Base-by-base conservation (phyloP, 2,888 invertebrate genomes). In the Parnassius apollo region DNA sequence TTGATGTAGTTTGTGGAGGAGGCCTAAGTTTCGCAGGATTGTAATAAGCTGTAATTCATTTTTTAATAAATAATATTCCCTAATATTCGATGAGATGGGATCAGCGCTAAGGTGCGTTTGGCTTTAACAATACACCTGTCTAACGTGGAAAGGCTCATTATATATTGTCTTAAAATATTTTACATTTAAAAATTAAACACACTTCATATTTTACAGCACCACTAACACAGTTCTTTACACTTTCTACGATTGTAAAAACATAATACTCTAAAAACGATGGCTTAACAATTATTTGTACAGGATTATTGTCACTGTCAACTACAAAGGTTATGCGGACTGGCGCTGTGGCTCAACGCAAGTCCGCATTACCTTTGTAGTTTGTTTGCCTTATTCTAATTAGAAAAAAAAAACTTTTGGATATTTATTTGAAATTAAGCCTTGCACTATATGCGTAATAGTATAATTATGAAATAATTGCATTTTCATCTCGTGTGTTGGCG, bases 231-330 rank as follows among this genome's bases (percentile, higher is more conserved):
- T n/a, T 12, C 7, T 12, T n/a, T n/a, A n/a, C 4, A 46, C 11
- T 11, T 7, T 11, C n/a, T 46, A n/a, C 8, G n/a, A 4, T 46
- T 3, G 12, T 46, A n/a, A n/a, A 46, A 46, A 46, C 7, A 46
- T 46, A 46, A 46, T 0, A 0, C 49, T 7, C 2, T 18, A 49
- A 13, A 13, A 13, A 9, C 7, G 49, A 49, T 18, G 9, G 1
- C 0, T 9, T 13, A 13, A 13, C 35, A 7, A 35, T 4, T 54
- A 54, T 60, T 60, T 60, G 49, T 18, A 49, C 46, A 61, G 56
- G 57, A 55, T 59, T 62, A 35, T 51, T 59, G 18, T 71, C 63
- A 54, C 11, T 48, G 50, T 59, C 11, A 9, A 1, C 8, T 42
- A 49, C 54, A 55, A 61, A 61, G 61, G 50, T 55, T 25, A 35